Conservation (phyloP, 2,888 invertebrate species). For the Drosophila helvetica region DNA sequence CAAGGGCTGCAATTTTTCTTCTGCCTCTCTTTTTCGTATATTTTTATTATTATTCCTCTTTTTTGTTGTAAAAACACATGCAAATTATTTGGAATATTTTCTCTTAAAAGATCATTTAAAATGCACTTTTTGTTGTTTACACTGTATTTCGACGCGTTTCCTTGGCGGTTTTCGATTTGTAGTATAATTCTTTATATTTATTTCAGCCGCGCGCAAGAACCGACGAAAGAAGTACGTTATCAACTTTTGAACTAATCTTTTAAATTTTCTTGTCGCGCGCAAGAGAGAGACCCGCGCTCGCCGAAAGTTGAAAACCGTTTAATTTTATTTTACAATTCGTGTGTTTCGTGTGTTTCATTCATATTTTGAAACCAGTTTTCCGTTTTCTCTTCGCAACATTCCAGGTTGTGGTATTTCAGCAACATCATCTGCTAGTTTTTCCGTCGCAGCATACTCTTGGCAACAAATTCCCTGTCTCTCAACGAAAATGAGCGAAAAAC, state of each 20-base stretch:
- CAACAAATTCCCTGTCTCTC: too few species aligned
- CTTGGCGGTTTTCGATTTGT: not conserved
- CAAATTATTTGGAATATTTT: slow-evolving; percentile 5
- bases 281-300: not conserved
- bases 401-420: too few species aligned
- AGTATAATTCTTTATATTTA: too few species aligned
- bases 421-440: too few species aligned
- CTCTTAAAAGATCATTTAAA: not conserved
- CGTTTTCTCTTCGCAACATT: too few species aligned
- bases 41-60: not conserved
- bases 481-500: too few species aligned
- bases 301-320: not conserved
- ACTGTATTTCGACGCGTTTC: not conserved
- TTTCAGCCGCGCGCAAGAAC: not conserved
- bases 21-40: not conserved
- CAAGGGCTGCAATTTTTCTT: slow-evolving; percentile 6
- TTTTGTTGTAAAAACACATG: slow-evolving; percentile 7
- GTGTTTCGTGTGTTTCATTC: too few species aligned
- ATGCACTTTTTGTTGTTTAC: not conserved
- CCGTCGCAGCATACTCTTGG: too few species aligned
- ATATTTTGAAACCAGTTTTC: too few species aligned
- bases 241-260: not conserved
- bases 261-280: not conserved
- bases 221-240: not conserved
- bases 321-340: not conserved